Evolutionary conservation across 2,888 invertebrate genomes (phyloP).

Genomic region (Lordiphosa andalusiaca): DNA sequence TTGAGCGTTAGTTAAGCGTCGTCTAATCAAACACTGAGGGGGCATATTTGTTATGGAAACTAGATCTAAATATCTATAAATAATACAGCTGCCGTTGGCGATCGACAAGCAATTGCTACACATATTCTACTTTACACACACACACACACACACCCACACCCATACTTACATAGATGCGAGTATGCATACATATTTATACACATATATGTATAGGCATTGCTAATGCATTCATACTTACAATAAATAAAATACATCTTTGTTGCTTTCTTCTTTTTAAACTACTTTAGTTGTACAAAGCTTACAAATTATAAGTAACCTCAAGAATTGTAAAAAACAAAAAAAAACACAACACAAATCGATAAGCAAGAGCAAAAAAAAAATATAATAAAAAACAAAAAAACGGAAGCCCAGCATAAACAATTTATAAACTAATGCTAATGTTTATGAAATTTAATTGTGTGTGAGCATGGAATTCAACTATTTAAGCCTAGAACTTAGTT

Average conservation of each 20-base stretch:
- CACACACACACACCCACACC: not conserved
- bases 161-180: constrained; percentile 18
- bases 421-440: constrained; percentile 56
- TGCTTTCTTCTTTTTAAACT: constrained; percentile 70
- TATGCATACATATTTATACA: constrained; percentile 32
- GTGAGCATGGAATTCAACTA: constrained; percentile 65
- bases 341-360: constrained; percentile 27
- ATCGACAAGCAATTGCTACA: constrained; percentile 10
- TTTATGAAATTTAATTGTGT: constrained; percentile 55
- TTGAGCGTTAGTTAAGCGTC: constrained; percentile 6
- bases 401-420: constrained; percentile 42
- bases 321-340: constrained; percentile 43
- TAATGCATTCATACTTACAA: constrained; percentile 36
- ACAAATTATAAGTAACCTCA: constrained; percentile 43
- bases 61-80: constrained; percentile 1
- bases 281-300: constrained; percentile 77
- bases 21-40: not conserved
- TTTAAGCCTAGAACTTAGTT: constrained; percentile 69
- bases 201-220: constrained; percentile 43
- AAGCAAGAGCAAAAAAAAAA: constrained; percentile 26
- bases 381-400: too few relatives aligned
- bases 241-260: constrained; percentile 55
- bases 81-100: constrained; percentile 12
- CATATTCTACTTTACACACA: constrained; percentile 8
- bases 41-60: constrained; percentile 23